phyloP scores from a whole-genome alignment of 2,113 vertebrate genomes.

The Rhabdomys dilectus region DNA sequence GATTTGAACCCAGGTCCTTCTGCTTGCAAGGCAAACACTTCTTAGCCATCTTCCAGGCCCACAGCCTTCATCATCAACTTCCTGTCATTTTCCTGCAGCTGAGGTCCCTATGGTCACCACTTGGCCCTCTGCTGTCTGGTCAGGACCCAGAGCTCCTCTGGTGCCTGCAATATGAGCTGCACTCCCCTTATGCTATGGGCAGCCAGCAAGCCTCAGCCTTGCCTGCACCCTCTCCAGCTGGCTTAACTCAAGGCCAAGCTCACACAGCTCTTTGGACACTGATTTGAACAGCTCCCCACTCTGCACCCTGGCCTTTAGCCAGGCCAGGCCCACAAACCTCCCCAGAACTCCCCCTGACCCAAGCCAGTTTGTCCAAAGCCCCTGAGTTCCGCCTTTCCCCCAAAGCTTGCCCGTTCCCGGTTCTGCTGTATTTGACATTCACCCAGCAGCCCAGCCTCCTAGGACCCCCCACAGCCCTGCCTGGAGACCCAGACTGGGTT shows the following conservation, averaged over 20 bases:
- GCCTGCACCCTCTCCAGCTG: constrained; percentile 62
- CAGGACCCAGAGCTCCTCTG: background rate
- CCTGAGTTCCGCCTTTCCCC: fast-evolving
- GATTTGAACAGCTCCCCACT: background rate
- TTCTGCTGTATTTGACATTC: constrained; percentile 70
- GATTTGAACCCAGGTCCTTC: background rate
- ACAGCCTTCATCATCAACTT: background rate
- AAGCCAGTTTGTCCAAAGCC: background rate
- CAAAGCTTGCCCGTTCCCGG: background rate
- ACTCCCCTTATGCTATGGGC: background rate
- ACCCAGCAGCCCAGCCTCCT: constrained; percentile 64
- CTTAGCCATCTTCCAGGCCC: background rate
- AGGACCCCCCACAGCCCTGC: constrained; percentile 64
- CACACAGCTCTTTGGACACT: constrained; percentile 69
- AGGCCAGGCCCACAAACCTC: constrained; percentile 36
- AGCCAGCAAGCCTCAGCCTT: constrained; percentile 41
- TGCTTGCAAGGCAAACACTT: background rate
- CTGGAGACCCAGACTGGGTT: constrained; percentile 76
- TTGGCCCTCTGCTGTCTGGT: background rate
- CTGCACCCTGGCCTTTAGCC: constrained; percentile 62
- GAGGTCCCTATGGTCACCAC: background rate
- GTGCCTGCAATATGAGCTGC: constrained; percentile 15
- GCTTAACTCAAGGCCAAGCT: constrained; percentile 65
- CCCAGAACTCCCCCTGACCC: background rate
- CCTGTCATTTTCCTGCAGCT: background rate